Evolutionary conservation across 2,888 invertebrate genomes (phyloP), one percentile per base, ranked within the genome.

Genomic region (Colostygia pectinataria): DNA sequence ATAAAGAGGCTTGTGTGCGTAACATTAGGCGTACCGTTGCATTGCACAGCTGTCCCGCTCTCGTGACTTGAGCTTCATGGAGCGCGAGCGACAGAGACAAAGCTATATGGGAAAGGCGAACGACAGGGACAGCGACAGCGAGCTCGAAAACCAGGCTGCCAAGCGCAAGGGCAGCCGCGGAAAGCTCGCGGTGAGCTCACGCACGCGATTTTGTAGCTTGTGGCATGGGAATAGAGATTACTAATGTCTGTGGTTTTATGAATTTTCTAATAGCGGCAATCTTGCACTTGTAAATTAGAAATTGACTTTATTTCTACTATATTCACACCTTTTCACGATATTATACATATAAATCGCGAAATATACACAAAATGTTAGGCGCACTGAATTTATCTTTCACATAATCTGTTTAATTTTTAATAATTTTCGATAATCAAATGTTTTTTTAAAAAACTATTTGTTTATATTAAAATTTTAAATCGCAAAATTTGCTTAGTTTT

Each of bases 101-200:
- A 85, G 80, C 81, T 91, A 90, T 86, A 88, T 89, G 70, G 81
- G 79, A 68, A 91, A 91, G 87, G 84, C 80, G 77, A 80, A 84
- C 77, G 90, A 91, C 74, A 83, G 90, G 66, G 95, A 97, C 74
- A 97, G 97, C 82, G 98, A 98, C 91, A 97, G 97, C 80, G 98
- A 98, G 85, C 94, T 93, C 83, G 91, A 93, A 87, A 83, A 81
- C 84, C 79, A 86, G 58, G 67, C 82, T 63, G 75, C 83, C 67
- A 91, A 91, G 68, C 83, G 90, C 77, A 91, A 91, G 76, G 86
- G 83, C 68, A 93, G 93, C 69, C 92, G 95, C 61, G 92, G 93
- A 63, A 95, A 95, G 86, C 92, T 94, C 70, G 94, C 95, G 69
- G 93, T 92, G 73, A 93, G 95, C 83, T 72, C 93, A 74, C 68